These are phyloP conservation scores for Sphaerodactylus townsendi DNA, from an alignment of 2,113 vertebrate species.

Conservation along the genomic window DNA sequence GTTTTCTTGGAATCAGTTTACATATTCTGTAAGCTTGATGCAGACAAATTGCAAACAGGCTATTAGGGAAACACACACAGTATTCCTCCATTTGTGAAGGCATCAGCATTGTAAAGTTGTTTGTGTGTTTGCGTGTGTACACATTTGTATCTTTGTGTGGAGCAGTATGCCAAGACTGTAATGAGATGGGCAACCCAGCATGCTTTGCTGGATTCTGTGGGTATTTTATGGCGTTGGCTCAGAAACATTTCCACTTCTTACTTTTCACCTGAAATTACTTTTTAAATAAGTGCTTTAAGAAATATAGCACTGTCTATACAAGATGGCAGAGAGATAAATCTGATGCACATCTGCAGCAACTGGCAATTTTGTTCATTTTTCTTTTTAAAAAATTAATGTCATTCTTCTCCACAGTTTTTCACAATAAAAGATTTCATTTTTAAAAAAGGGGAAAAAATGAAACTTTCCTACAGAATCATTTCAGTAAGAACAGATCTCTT, in stretches of 20 bases:
- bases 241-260: background rate
- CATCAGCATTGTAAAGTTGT: background rate
- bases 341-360: conserved; percentile 27
- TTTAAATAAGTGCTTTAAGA: conserved; percentile 32
- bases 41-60: too few relatives aligned
- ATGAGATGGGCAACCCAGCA: background rate
- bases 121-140: too few relatives aligned
- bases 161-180: background rate
- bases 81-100: background rate
- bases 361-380: conserved; percentile 18
- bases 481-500: background rate
- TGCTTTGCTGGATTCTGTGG: background rate
- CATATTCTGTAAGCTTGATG: background rate
- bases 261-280: conserved; percentile 24
- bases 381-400: conserved; percentile 17
- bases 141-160: background rate
- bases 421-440: conserved; percentile 8
- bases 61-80: background rate
- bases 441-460: background rate
- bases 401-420: conserved; percentile 5
- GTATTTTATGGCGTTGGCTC: background rate
- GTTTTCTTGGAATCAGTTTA: background rate
- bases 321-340: conserved; percentile 30
- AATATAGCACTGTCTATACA: conserved; percentile 24
- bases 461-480: background rate